Conservation (phyloP, 2,113 vertebrate genomes). For the Tychaedon coryphoeus region DNA sequence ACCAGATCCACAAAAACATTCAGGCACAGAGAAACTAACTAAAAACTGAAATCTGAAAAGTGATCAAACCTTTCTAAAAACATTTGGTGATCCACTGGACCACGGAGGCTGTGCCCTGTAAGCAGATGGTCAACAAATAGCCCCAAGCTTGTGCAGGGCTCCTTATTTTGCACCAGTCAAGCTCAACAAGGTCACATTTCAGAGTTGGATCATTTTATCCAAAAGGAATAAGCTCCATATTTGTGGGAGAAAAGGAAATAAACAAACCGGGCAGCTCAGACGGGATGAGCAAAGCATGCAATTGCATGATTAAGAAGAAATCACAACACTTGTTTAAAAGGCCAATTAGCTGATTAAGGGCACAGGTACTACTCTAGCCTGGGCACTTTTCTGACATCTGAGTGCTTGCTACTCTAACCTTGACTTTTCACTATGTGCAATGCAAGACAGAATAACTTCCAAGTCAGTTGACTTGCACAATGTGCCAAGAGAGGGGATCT, state of each 20-base stretch:
- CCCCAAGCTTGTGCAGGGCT: neutral
- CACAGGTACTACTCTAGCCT: neutral
- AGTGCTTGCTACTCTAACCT: neutral
- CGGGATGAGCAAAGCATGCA: neutral
- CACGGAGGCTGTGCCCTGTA: neutral
- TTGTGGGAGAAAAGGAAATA: neutral
- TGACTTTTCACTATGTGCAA: neutral
- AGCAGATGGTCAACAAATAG: neutral
- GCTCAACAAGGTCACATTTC: neutral
- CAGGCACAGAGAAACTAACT: neutral
- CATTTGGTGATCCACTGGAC: neutral
- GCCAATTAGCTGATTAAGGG: neutral
- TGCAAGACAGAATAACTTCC: neutral
- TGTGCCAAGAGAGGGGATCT: neutral
- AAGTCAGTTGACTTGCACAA: neutral
- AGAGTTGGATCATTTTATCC: neutral
- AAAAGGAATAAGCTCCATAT: neutral
- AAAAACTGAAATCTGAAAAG: neutral
- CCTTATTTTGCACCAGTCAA: rapidly evolving
- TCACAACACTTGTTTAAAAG: neutral
- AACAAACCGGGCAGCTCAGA: neutral
- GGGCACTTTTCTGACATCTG: neutral
- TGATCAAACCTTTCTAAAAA: neutral
- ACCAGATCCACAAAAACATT: neutral
- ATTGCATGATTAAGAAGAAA: neutral